These are phyloP conservation scores for Hormiphora californensis DNA, from an alignment of 37 sponge, comb jelly and placozoan species.

Conservation along the genomic window DNA sequence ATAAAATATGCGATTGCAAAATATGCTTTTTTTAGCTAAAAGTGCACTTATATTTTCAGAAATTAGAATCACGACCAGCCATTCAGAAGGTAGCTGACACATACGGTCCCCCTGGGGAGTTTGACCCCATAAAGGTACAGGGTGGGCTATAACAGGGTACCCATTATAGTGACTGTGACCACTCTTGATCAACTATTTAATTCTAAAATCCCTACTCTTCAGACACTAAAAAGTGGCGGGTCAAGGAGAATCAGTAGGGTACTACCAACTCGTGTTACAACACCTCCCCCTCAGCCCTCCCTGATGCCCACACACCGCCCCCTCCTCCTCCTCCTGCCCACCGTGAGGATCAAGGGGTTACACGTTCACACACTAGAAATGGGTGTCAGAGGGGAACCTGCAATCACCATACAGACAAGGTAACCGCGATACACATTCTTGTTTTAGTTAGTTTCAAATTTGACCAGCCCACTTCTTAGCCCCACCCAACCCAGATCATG, in stretches of 20 bases:
- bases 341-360: background rate
- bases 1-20: no score
- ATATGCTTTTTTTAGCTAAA: no score
- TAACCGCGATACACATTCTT: no score
- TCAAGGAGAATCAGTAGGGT: background rate
- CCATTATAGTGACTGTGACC: no score
- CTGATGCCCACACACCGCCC: background rate
- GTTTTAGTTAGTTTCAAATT: no score
- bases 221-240: background rate
- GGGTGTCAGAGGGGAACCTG: no score
- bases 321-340: background rate
- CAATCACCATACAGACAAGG: no score
- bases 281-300: background rate
- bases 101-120: slow-evolving; percentile 31
- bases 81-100: slow-evolving; percentile 1
- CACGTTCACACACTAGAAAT: slow-evolving; percentile 33
- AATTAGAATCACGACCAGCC: background rate
- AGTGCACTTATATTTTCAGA: background rate
- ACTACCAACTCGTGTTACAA: background rate
- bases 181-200: no score
- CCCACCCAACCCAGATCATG: no score
- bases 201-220: no score
- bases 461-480: no score
- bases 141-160: no score
- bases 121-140: slow-evolving; percentile 43